Percentiles rank a stretch among this genome's conserved stretches.
Conservation (phyloP, 1,140 invertebrate species). For the Trialeurodes vaporariorum region DNA sequence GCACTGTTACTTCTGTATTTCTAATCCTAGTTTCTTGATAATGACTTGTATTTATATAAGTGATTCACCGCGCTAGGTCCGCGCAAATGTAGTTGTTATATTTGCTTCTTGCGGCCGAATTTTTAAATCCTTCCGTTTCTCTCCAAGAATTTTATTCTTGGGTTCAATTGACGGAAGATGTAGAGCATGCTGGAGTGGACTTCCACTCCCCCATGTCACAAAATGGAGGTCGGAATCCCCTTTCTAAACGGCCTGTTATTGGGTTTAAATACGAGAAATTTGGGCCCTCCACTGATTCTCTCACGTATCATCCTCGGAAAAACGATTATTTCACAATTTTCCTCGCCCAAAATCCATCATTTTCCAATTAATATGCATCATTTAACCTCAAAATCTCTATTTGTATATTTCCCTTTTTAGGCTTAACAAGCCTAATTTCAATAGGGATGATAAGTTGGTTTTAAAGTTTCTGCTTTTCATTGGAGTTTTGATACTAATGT, state of each 20-base stretch:
- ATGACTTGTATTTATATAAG: conserved; percentile 18
- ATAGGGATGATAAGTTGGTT: background rate
- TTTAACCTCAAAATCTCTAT: background rate
- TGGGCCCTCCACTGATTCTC: no score
- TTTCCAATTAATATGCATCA: background rate
- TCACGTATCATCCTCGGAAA: no score
- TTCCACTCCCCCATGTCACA: conserved; percentile 44
- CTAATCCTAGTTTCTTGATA: conserved; percentile 7
- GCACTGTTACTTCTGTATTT: background rate
- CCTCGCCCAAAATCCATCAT: no score
- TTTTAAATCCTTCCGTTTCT: conserved; percentile 11
- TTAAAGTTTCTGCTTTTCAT: background rate
- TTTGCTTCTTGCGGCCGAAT: no score
- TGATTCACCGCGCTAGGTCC: no score
- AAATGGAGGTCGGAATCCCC: conserved; percentile 40
- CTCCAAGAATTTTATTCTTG: conserved; percentile 10
- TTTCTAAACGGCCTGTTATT: conserved; percentile 6
- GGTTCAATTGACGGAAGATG: conserved; percentile 33
- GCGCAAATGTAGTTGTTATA: no score
- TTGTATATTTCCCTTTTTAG: background rate
- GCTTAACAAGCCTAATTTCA: background rate
- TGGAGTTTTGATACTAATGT: background rate
- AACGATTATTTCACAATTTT: no score
- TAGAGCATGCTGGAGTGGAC: conserved; percentile 38
- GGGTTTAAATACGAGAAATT: no score